Evolutionary conservation across 2,888 invertebrate species (phyloP), one percentile per base, ranked within the genome.

Genomic region (Callyntrura sp.): DNA sequence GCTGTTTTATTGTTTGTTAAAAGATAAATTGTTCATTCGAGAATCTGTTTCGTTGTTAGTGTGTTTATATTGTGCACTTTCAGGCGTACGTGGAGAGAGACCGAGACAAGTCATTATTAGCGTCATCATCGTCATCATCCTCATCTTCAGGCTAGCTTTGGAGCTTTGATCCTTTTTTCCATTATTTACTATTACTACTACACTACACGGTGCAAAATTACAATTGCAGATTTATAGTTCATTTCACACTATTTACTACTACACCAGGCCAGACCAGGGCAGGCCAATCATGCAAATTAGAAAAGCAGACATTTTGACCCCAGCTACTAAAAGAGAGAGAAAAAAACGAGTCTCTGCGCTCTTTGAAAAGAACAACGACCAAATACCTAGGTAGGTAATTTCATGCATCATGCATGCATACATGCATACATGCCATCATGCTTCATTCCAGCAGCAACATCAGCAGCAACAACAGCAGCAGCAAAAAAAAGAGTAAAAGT

Each of bases 251-350:
- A 78, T 17, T 73, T 73, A 73, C 48, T 73, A 73, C 48, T 48
- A 45, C 48, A 73, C 14, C 57, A 57, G 57, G 35, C 35, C 35
- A 35, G 35, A 35, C 35, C 35, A 35, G 35, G 35, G 35, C 35
- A 35, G n/a, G 70, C 8, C 73, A 43, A 81, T 88, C 76, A 88
- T 88, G 88, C 88, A 88, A 83, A 88, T 88, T 88, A 88, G 73
- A 88, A 88, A 88, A 83, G 76, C 73, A 88, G 65, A 83, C 65
- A 76, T 60, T 43, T 81, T 82, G 48, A 82, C 83, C 76, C 51
- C 55, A 28, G 48, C 73, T 55, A 73, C 12, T 3, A 5, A 62
- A 23, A 11, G 17, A 25, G 17, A 35, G 35, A 35, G 35, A 35
- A 6, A 9, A 45, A 48, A 45, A 73, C 68, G 25, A 28, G 28